These are phyloP conservation scores for Coptodon rendalli DNA, from an alignment of 2,113 vertebrate species.

Conservation along the genomic window DNA sequence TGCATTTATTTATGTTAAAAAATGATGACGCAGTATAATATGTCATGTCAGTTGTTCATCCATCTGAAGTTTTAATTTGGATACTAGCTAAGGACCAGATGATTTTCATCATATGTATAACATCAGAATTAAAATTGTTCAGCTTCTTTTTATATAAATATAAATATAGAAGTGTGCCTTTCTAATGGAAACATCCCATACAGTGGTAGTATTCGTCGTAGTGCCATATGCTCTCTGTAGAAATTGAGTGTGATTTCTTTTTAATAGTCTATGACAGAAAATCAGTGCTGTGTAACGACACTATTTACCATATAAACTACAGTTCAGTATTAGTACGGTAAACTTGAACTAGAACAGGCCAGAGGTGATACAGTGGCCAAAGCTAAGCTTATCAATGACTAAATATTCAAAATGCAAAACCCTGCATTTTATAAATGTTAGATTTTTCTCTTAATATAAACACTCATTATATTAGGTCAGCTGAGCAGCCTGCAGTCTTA, in stretches of 20 bases:
- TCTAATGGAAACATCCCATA: constrained; percentile 38
- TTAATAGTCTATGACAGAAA: not conserved
- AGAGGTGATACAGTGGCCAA: not conserved
- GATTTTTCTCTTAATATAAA: not conserved
- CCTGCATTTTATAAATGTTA: not conserved
- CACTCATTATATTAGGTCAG: not conserved
- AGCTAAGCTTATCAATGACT: not conserved
- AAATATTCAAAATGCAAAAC: not conserved
- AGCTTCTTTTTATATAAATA: not conserved
- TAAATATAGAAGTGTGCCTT: not conserved
- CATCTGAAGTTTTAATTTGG: not conserved
- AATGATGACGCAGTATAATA: not conserved
- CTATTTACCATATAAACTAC: not conserved
- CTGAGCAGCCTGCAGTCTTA: not conserved
- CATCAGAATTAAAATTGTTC: not conserved
- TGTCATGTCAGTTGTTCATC: not conserved
- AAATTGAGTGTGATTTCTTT: not conserved
- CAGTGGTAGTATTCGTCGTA: not conserved
- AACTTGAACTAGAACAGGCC: not conserved
- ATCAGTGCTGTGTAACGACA: not conserved
- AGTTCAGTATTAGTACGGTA: not conserved
- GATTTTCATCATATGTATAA: not conserved
- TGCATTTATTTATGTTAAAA: not conserved
- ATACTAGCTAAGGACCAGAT: not conserved
- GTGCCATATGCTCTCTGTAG: not conserved